Evolutionary conservation across 2,797 vertebrate species (phyloP).

Genomic region (Melanotaenia parkinsoni): DNA sequence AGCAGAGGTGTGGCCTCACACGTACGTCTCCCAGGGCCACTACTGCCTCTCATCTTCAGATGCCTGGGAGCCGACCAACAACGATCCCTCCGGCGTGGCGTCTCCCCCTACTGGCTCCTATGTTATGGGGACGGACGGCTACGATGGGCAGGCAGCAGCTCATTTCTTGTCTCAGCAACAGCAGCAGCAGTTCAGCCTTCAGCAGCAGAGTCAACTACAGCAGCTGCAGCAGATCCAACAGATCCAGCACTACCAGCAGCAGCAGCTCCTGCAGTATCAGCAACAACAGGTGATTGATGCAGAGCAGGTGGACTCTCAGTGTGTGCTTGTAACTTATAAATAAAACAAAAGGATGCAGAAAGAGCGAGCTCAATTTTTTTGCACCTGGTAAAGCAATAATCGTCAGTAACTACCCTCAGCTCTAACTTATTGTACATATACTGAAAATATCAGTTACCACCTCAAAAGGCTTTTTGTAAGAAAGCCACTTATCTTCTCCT

Average conservation of each 20-base stretch:
- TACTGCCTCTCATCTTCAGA: conserved; percentile 98
- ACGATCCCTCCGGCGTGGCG: conserved; percentile 91
- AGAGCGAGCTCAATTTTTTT: not conserved
- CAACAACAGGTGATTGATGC: conserved; percentile 80
- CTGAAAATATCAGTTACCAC: not conserved
- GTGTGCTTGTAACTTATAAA: conserved; percentile 6
- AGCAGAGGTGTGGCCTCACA: conserved; percentile 97
- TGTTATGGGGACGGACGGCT: conserved; percentile 85
- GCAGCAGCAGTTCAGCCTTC: conserved; percentile 83
- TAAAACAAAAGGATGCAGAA: not conserved
- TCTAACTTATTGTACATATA: not conserved
- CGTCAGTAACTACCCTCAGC: not conserved
- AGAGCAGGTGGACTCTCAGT: conserved; percentile 33
- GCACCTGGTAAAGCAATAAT: not conserved
- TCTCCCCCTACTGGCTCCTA: conserved; percentile 93
- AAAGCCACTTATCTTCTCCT: not conserved
- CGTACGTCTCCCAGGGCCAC: conserved; percentile 97
- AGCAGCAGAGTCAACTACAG: conserved; percentile 87
- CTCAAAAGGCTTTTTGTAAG: conserved; percentile 3
- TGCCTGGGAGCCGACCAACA: conserved; percentile 94
- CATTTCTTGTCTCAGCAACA: conserved; percentile 89
- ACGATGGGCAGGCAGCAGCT: conserved; percentile 87
- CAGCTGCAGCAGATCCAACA: conserved; percentile 90
- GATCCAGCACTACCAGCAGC: conserved; percentile 87
- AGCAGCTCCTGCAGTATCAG: conserved; percentile 87